Base-by-base conservation (phyloP, 2,888 invertebrate species). In the Atethmia centrago region DNA sequence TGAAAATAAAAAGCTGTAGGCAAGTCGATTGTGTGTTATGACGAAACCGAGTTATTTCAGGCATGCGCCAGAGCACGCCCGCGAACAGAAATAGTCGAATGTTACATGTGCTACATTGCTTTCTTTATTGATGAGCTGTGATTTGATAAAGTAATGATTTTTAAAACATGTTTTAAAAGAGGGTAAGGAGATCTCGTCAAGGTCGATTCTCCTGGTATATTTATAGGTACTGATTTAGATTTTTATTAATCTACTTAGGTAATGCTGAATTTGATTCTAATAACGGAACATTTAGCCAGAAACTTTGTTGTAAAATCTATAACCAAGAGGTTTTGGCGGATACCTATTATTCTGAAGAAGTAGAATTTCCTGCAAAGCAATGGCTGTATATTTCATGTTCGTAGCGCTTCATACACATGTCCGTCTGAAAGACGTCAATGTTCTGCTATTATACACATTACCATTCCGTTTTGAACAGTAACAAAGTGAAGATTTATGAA, bases 11-110 rank as follows among this genome's bases (percentile, higher is more conserved):
- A 88, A 80, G 65, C 70, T 84, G 82, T 84, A 80, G 79, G 77
- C 85, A 79, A 79, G 77, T 77, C 80, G 80, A 82, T 77, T 78
- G 82, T 88, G 77, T 83, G 79, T 81, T 87, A 84, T 90, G 90
- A 90, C 88, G 92, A 90, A 92, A 92, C 85, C 70, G 71, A 86
- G 90, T 83, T 92, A 92, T 92, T 92, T 92, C 86, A 84, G 89
- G 83, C 88, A 85, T 85, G 88, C 82, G 86, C 83, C 84, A 71
- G 84, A 86, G 81, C 83, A 87, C 86, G 85, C 77, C 63, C 45
- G 69, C 74, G 71, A 66, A 87, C 89, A 74, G 76, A 91, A 92
- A 92, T 92, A 92, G 84, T 80, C 31, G 21, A 56, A 67, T 65
- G 84, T 74, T 73, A 79, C 71, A 74, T 72, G 77, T 80, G 77